Conservation (phyloP, 2,113 vertebrate genomes). For the Grantiella picta region DNA sequence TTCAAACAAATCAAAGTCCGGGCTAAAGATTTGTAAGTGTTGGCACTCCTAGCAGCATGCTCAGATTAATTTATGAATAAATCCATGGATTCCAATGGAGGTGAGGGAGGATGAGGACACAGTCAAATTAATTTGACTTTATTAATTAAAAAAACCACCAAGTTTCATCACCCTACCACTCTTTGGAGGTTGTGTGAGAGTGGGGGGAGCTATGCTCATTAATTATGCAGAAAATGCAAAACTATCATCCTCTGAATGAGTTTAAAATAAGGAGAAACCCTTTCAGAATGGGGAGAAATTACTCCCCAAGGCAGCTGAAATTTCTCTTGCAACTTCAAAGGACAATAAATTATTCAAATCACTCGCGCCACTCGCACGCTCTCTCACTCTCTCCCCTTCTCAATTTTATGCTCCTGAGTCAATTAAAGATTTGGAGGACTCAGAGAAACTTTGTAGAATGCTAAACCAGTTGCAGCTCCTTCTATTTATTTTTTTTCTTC, state of each 20-base stretch:
- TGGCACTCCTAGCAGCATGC: not conserved
- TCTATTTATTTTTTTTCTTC: not conserved
- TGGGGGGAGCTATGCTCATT: constrained; percentile 11
- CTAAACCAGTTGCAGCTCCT: constrained; percentile 39
- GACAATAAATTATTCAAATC: constrained; percentile 83
- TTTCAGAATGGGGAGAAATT: constrained; percentile 64
- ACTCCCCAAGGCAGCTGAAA: constrained; percentile 71
- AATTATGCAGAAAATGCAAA: constrained; percentile 67
- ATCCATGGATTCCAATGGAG: not conserved
- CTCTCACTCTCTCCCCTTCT: constrained; percentile 18
- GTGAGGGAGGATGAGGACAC: not conserved
- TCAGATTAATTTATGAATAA: not conserved
- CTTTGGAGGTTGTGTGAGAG: not conserved
- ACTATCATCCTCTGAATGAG: constrained; percentile 54
- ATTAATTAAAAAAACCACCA: constrained; percentile 61
- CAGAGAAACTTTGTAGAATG: constrained; percentile 50
- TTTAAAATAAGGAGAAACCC: constrained; percentile 62
- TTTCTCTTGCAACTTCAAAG: constrained; percentile 80
- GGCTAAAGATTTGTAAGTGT: not conserved
- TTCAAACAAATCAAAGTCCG: not conserved
- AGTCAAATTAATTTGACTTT: constrained; percentile 51
- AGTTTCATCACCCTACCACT: constrained; percentile 16
- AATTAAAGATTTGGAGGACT: constrained; percentile 64
- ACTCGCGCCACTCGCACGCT: constrained; percentile 61
- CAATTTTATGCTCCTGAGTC: constrained; percentile 62